Conservation (phyloP, 2,797 vertebrate species). For the Carcharodon carcharias region DNA sequence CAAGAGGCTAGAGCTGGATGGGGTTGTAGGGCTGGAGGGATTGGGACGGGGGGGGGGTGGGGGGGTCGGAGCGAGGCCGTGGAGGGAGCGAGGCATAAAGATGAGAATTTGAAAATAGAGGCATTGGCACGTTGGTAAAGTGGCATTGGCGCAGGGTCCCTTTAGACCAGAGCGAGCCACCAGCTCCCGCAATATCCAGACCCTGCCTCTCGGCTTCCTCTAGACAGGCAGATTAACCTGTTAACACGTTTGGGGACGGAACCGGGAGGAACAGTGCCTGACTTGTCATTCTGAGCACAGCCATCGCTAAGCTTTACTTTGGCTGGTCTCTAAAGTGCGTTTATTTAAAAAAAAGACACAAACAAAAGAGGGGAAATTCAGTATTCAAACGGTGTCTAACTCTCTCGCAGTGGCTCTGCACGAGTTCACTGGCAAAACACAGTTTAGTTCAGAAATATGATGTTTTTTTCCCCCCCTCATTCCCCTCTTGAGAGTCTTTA, state of each 20-base stretch:
- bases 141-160: neutral
- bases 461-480: neutral
- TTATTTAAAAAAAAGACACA: neutral
- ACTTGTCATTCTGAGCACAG: constrained; percentile 26
- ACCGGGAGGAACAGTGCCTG: neutral
- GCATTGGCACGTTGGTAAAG: no score
- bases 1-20: neutral
- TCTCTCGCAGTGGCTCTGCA: neutral
- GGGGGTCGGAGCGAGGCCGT: neutral
- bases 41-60: neutral
- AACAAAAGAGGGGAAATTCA: neutral
- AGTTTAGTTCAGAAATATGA: neutral
- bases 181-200: neutral
- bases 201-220: neutral
- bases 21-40: neutral
- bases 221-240: neutral
- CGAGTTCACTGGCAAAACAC: neutral
- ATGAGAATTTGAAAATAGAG: no score
- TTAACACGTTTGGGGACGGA: neutral
- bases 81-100: neutral
- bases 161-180: neutral
- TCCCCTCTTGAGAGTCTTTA: neutral
- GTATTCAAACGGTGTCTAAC: constrained; percentile 5
- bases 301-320: neutral
- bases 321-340: neutral